Conservation (phyloP, 2,888 invertebrate genomes). For the Tuta absoluta region DNA sequence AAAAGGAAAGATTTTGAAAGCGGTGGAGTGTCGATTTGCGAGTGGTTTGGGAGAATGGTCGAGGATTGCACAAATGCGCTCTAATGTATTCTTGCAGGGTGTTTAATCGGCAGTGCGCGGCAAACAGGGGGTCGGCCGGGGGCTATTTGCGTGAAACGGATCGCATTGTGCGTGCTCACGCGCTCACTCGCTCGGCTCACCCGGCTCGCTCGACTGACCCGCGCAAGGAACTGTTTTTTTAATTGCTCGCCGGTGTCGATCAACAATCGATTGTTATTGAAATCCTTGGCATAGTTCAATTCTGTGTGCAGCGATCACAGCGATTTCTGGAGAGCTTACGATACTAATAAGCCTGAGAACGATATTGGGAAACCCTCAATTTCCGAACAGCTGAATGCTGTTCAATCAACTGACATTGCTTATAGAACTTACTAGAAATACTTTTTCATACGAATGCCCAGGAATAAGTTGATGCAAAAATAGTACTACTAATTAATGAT, state of each 20-base stretch:
- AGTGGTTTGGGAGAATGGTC: constrained; percentile 57
- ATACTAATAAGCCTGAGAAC: constrained; percentile 61
- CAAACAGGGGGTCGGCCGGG: constrained; percentile 66
- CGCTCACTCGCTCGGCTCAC: constrained; percentile 40
- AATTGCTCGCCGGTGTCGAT: constrained; percentile 46
- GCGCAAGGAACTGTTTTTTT: constrained; percentile 28
- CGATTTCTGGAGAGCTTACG: constrained; percentile 52
- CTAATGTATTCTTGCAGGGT: constrained; percentile 50
- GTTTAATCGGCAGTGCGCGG: constrained; percentile 64
- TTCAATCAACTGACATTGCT: neutral
- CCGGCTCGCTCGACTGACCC: constrained; percentile 40
- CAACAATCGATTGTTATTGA: constrained; percentile 40
- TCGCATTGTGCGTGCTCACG: constrained; percentile 59
- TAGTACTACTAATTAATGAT: neutral
- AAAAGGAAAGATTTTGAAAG: constrained; percentile 48
- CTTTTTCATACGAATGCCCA: too few species aligned
- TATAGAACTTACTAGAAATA: neutral
- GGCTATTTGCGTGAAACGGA: constrained; percentile 74
- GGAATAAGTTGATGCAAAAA: neutral
- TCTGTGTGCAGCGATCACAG: constrained; percentile 41
- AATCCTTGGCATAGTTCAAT: constrained; percentile 43
- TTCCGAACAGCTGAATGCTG: neutral
- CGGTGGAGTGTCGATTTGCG: constrained; percentile 68
- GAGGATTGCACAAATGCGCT: constrained; percentile 39
- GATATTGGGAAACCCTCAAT: constrained; percentile 29